These are phyloP conservation scores for Plebejus melissa DNA, from an alignment of 2,888 invertebrate genomes.

Conservation along the genomic window DNA sequence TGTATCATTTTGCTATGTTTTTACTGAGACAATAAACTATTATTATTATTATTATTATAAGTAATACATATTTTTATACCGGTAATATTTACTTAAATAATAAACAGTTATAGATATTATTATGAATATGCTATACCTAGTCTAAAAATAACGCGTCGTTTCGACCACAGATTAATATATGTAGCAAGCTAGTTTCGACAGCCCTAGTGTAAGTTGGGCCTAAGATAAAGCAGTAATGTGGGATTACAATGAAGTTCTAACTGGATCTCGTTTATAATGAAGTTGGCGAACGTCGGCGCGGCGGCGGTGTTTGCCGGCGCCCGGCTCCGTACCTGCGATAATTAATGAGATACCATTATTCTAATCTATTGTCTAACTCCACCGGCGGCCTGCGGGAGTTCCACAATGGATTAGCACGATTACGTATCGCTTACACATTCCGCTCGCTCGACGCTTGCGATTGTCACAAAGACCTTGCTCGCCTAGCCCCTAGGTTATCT, in stretches of 20 bases:
- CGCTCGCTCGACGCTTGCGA: not conserved
- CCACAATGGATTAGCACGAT: conserved; percentile 6
- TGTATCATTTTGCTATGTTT: too few species aligned
- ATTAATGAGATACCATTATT: conserved; percentile 10
- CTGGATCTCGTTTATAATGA: not conserved
- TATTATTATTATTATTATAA: too few species aligned
- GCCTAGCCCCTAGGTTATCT: too few species aligned
- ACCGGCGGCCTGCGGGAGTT: not conserved
- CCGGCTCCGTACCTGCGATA: not conserved
- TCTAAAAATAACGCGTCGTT: too few species aligned
- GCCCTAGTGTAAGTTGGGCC: too few species aligned
- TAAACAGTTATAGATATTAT: too few species aligned
- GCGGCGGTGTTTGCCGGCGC: not conserved
- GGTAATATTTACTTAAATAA: too few species aligned
- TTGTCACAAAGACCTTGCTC: not conserved
- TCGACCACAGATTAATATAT: too few species aligned
- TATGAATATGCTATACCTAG: too few species aligned
- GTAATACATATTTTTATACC: too few species aligned
- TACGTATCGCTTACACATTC: not conserved
- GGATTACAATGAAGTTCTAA: not conserved
- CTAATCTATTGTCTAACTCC: conserved; percentile 11
- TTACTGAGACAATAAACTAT: too few species aligned
- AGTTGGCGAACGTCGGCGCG: not conserved
- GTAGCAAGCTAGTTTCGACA: too few species aligned
- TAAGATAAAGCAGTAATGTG: not conserved